Evolutionary conservation across 2,113 vertebrate genomes (phyloP), one percentile per base, ranked within the genome.

Genomic region (Oncorhynchus keta): DNA sequence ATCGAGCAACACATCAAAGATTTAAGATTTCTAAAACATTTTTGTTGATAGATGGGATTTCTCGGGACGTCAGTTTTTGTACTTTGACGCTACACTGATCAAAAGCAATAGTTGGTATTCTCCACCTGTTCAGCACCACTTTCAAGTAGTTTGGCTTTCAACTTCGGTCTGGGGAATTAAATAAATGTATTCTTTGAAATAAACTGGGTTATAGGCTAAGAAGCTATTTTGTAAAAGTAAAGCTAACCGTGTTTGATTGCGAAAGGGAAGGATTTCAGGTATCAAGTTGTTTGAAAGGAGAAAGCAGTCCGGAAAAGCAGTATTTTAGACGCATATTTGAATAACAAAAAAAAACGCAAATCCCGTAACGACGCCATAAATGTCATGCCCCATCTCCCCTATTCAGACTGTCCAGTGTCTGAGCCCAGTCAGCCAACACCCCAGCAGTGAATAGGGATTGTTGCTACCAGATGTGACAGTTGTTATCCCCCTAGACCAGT

Each of bases 101-200:
- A 18, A 66, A 65, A 66, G 13, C 64, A 2, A 45, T 45, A 45
- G 26, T 4, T 68, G 8, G 14, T 2, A 32, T 61, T 72, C 69
- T 57, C 4, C 68, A 55, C 61, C 18, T 70, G 77, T 83, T 87
- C 77, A 59, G 79, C 81, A 55, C 51, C 51, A 55, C 73, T 48
- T 75, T 48, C 5, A 8, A 18, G 14, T 3, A n/a, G 51, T 18
- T 55, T 55, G 16, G 4, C 51, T 18, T 18, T 55, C 5, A 55
- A 55, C 51, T 18, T 55, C 51, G 39, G 30, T 68, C 20, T 6
- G 32, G 9, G 2, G 3, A 67, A 32, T 28, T 67, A 45, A 45
- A 67, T 16, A 2, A 57, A 7, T 14, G 20, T 2, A 26, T 6
- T 30, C 16, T 28, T 67, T 67, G 13, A 16, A 26, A 16, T 45